Conservation (phyloP, 2,797 vertebrate genomes). For the Nyctibius grandis region DNA sequence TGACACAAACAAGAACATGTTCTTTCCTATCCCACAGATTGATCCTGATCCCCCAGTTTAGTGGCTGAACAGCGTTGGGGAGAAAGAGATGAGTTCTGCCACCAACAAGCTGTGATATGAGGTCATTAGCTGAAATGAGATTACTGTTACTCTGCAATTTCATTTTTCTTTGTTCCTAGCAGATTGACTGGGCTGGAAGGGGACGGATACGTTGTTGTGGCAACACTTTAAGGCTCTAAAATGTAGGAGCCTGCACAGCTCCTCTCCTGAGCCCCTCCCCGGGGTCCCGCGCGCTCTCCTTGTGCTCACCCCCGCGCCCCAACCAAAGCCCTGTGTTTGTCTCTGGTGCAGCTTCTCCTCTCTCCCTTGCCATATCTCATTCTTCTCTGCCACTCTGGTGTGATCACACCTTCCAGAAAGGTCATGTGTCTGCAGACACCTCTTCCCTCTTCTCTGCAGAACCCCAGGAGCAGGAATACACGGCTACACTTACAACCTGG, state of each 20-base stretch:
- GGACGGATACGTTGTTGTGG: not conserved
- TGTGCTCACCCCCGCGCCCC: too few relatives aligned
- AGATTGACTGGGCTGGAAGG: not conserved
- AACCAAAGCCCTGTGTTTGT: too few relatives aligned
- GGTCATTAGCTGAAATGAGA: conserved; percentile 1
- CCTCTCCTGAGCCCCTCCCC: too few relatives aligned
- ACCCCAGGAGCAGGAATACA: too few relatives aligned
- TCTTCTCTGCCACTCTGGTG: too few relatives aligned
- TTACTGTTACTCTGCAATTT: not conserved
- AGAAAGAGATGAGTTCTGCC: not conserved
- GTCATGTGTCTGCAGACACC: too few relatives aligned
- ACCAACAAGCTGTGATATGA: not conserved
- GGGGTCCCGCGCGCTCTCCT: too few relatives aligned
- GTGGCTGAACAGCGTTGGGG: not conserved
- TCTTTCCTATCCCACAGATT: conserved; percentile 17
- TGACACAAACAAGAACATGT: conserved; percentile 39
- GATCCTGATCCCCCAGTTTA: not conserved
- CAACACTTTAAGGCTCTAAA: not conserved
- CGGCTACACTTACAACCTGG: too few relatives aligned
- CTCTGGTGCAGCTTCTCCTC: too few relatives aligned
- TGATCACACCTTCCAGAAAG: too few relatives aligned
- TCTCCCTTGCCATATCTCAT: too few relatives aligned
- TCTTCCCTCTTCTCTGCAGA: too few relatives aligned
- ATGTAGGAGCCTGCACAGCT: not conserved
- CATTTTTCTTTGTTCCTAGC: not conserved